Base-by-base conservation (phyloP, 2,797 vertebrate genomes). In the Hyperoplus lanceolatus region DNA sequence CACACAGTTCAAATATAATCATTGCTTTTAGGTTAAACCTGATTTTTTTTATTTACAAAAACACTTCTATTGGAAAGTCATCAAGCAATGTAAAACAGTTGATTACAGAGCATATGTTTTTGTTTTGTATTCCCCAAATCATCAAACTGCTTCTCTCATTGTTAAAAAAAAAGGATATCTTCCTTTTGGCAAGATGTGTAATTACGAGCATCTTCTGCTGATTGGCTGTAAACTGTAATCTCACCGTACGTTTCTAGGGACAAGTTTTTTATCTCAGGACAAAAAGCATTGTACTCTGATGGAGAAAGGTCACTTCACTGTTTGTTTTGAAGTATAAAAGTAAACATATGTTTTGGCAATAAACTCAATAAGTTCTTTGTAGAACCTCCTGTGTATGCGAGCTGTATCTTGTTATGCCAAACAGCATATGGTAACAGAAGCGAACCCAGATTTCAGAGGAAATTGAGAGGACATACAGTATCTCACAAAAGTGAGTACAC, bases 211-310 rank as follows among this genome's bases (percentile, higher is more conserved):
- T 48, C 51, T 63, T 50, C 73, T 60, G 60, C 41, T 12, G 18
- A 75, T 10, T 42, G 57, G 49, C 60, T 73, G 1, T 67, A 81
- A 48, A 75, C 18, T 46, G 36, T 68, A 55, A 63, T 87, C 10
- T 29, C 18, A 2, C 39, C 21, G 29, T 53, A 14, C 4, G 1
- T 73, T 79, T 85, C 15, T 46, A 51, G 60, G 45, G 59, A 75
- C 50, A 36, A 29, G 16, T n/a, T 51, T 82, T 86, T 83, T 63
- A 84, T 73, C 69, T 84, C 84, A 81, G 73, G 82, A 79, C 75
- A 58, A 58, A 67, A 59, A 21, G 7, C 48, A 18, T 56, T 80
- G 29, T 74, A 60, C n/a, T 80, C 55, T 3, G 13, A 42, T 0
- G 2, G 29, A 18, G 39, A 69, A 58, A 12, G 18, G 16, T 54